Conservation (phyloP, 2,888 invertebrate species). For the Lycaena phlaeas region DNA sequence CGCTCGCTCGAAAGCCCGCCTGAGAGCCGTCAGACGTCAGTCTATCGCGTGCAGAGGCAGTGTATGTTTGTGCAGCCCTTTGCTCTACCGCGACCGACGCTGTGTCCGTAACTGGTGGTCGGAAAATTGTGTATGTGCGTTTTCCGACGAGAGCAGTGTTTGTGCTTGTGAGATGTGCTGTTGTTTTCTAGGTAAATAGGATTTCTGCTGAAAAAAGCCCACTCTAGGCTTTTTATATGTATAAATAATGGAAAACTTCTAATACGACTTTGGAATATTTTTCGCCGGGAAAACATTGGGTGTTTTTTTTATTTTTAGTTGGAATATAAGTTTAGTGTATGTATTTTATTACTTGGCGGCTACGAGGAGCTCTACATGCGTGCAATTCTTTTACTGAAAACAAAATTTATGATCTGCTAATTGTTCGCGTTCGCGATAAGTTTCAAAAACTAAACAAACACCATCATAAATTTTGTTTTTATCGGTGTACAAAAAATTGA, state of each 20-base stretch:
- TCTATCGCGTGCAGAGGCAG: conserved; percentile 68
- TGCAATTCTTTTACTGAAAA: conserved; percentile 38
- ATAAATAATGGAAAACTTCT: background rate
- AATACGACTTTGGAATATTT: conserved; percentile 2
- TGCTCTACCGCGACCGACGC: conserved; percentile 66
- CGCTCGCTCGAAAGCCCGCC: conserved; percentile 50
- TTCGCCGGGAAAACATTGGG: conserved; percentile 1
- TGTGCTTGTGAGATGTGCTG: conserved; percentile 71
- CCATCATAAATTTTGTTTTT: conserved; percentile 12
- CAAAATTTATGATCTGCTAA: conserved; percentile 54
- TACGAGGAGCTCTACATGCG: conserved; percentile 27
- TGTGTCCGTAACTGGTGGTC: conserved; percentile 69
- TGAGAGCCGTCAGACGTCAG: conserved; percentile 44
- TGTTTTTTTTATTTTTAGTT: background rate
- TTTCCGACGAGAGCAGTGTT: conserved; percentile 69
- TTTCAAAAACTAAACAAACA: conserved; percentile 34
- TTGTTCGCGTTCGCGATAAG: conserved; percentile 60
- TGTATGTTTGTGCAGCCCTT: conserved; percentile 57
- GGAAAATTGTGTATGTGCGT: conserved; percentile 74
- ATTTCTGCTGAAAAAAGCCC: conserved; percentile 48
- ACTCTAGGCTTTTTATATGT: conserved; percentile 25
- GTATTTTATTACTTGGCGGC: background rate
- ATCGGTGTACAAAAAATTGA: no score
- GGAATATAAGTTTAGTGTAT: no score
- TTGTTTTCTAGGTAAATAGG: conserved; percentile 69